Base-by-base conservation (phyloP, 2,888 invertebrate species). In the Drosophila parthenogenetica region DNA sequence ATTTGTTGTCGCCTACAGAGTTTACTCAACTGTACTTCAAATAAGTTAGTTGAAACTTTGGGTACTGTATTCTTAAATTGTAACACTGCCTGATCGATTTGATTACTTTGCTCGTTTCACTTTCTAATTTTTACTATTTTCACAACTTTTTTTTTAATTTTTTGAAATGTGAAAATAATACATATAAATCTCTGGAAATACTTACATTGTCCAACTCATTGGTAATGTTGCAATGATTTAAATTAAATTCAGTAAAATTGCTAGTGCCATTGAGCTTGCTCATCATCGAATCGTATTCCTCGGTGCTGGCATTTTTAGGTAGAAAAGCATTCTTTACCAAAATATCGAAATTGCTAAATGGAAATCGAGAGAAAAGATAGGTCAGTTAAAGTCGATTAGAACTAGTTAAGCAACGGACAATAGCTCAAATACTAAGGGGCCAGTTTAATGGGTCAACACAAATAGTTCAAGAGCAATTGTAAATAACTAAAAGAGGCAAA, bases 191-290 rank as follows among this genome's bases (percentile, higher is more conserved):
- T 40, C 3, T 5, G 25, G 54, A 1, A 11, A 1, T 65, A 77
- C 87, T 92, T 91, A 96, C 96, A 92, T 95, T 95, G 76, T 97
- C 95, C 58, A 97, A 92, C 89, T 97, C 95, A 50, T 94, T 93
- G 73, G 94, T 94, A 82, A 97, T 93, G 80, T 94, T 95, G 90
- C 97, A 97, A 22, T 93, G 93, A 53, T 94, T 94, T 13, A 96
- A 91, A 49, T 94, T 94, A 57, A 90, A 79, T 8, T 64, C 69
- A 7, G 74, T 69, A 0, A 74, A 62, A n/a, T 93, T 92, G 8
- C 93, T 92, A 8, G 93, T 83, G 11, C 79, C 88, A 64, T 91
- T 92, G 16, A 91, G 35, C 40, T 69, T 82, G 0, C 61, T 35
- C 78, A 94, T 93, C 58, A 92, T 92, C 40, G 91, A 89, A 25